Conservation (phyloP, 2,797 vertebrate genomes). For the Sternarchorhynchus goeldii region DNA sequence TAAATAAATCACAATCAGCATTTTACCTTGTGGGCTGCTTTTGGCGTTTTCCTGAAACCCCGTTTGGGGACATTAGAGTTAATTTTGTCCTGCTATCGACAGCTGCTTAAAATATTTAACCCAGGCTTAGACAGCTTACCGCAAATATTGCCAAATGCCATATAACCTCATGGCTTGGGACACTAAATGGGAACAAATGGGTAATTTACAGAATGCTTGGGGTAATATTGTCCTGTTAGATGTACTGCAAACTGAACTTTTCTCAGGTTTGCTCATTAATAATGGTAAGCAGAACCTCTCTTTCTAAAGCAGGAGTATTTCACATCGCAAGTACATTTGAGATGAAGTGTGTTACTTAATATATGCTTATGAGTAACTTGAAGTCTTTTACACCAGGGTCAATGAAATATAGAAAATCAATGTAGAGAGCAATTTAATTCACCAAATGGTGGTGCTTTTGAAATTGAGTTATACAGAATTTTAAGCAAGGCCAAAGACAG, state of each 20-base stretch:
- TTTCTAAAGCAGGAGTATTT: constrained; percentile 3
- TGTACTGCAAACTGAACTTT: constrained; percentile 4
- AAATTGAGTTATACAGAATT: constrained; percentile 26
- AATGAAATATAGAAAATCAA: constrained; percentile 48
- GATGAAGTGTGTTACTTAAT: background rate
- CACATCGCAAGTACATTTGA: constrained; percentile 12
- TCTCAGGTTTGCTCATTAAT: constrained; percentile 5
- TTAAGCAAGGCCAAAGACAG: constrained; percentile 3
- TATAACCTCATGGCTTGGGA: constrained; percentile 19
- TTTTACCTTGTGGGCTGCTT: constrained; percentile 65
- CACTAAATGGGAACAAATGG: constrained; percentile 34
- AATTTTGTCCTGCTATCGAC: constrained; percentile 54
- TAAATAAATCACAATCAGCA: constrained; percentile 74
- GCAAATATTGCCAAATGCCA: constrained; percentile 46
- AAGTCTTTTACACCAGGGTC: constrained; percentile 13
- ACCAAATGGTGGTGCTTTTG: constrained; percentile 35
- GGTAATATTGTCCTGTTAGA: constrained; percentile 26
- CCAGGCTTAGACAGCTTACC: constrained; percentile 54
- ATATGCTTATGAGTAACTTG: constrained; percentile 9
- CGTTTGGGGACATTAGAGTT: constrained; percentile 67
- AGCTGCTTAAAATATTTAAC: constrained; percentile 60
- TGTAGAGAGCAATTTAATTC: constrained; percentile 43
- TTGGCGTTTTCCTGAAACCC: constrained; percentile 56
- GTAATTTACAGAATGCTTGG: constrained; percentile 33
- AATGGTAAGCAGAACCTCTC: background rate